Percentiles rank a stretch among this genome's conserved stretches.
Evolutionary conservation across 2,888 invertebrate genomes (phyloP).

Genomic region (Euplexia lucipara): DNA sequence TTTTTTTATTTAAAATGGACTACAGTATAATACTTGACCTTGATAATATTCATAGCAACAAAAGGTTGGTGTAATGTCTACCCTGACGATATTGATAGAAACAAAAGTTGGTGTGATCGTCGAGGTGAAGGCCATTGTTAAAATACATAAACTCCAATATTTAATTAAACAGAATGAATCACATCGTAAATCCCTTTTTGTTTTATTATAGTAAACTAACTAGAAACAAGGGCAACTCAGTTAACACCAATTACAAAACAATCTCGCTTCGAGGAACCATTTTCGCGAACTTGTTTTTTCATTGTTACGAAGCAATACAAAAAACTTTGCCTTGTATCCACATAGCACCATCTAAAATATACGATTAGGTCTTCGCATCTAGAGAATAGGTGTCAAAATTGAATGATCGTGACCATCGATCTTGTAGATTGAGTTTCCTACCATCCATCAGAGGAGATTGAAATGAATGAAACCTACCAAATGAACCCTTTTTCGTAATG

Average conservation of each 20-base stretch:
- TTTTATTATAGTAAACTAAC: conserved; percentile 24
- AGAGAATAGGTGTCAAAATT: conserved; percentile 53
- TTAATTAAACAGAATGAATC: conserved; percentile 30
- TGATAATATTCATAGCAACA: too few species aligned
- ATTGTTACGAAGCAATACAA: conserved; percentile 39
- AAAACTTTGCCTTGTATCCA: conserved; percentile 24
- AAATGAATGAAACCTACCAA: conserved; percentile 55
- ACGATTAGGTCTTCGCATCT: conserved; percentile 27
- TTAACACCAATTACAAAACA: conserved; percentile 56
- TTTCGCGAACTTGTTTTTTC: conserved; percentile 49
- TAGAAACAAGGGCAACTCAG: conserved; percentile 28
- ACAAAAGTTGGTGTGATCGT: neutral
- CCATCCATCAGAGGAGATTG: conserved; percentile 54
- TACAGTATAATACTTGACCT: too few species aligned
- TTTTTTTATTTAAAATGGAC: too few species aligned
- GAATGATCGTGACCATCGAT: conserved; percentile 54
- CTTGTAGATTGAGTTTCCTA: conserved; percentile 44
- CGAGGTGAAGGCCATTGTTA: conserved; percentile 5
- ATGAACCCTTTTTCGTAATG: conserved; percentile 51
- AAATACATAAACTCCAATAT: conserved; percentile 20
- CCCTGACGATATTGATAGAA: neutral
- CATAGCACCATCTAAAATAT: conserved; percentile 21
- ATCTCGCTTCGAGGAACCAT: conserved; percentile 35
- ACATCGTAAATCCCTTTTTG: conserved; percentile 34
- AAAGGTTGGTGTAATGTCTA: too few species aligned